Evolutionary conservation across 2,888 invertebrate species (phyloP), one percentile per base, ranked within the genome.

Genomic region (Papilio demoleus): DNA sequence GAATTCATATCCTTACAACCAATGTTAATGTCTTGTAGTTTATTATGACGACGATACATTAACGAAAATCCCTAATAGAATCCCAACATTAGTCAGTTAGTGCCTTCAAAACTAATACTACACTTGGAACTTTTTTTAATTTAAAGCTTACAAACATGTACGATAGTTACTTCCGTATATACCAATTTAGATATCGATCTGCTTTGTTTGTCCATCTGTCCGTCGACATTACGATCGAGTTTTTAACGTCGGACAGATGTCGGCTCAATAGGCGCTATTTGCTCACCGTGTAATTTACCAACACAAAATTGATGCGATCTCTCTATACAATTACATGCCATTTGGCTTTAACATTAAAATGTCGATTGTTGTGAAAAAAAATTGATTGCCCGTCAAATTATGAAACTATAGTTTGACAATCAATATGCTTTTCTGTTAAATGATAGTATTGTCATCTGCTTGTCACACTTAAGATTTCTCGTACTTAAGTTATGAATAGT

Each of bases 181-280:
- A 36, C 38, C 62, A 31, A 70, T 65, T 50, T 66, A 40, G 63
- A 68, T 67, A 60, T 71, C 62, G 9, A 60, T 47, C 60, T 61
- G 58, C 77, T 80, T 80, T 73, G 80, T 80, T 79, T 77, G 80
- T 80, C 82, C 87, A 87, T 87, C 86, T 87, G 88, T 78, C 82
- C 81, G 70, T 73, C 59, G 71, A 74, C 79, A 81, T 82, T 79
- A 77, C 71, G 56, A 73, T 74, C 74, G 72, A 22, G 70, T 56
- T 71, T 73, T 73, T 75, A 76, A 75, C 73, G 72, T 74, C 71
- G 72, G 76, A 76, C 82, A 82, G 79, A 81, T 82, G 81, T 76
- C 75, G 72, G 70, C 66, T 71, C 75, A 74, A 75, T 75, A 71
- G 60, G 60, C 71, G 72, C 71, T 77, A 70, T 73, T 73, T 71